Evolutionary conservation across 2,888 invertebrate species (phyloP), one percentile per base, ranked within the genome.

Genomic region (Spisula subtruncata): DNA sequence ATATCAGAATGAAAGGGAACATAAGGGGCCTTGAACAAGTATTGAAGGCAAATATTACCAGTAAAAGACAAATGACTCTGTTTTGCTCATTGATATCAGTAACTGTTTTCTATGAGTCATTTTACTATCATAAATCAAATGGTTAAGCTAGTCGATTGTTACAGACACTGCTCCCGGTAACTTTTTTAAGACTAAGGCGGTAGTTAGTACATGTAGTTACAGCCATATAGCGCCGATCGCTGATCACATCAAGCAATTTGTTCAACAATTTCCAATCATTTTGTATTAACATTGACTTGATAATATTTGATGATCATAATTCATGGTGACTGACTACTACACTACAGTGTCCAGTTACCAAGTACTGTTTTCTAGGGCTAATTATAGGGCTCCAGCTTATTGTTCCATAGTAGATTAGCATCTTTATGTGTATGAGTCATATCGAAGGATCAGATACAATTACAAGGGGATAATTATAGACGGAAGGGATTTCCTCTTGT

Each of bases 291-390:
- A 66, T 14, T 83, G 66, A 41, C 66, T 66, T 66, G 83, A 66
- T 29, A 66, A 83, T 83, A 25, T 83, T 83, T 83, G 83, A 66
- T 66, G 66, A 83, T 83, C 71, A 48, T 83, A 83, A 60, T 41
- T 83, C 66, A 14, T 75, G 35, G 32, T 16, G 35, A 32, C 32
- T 75, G 75, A 32, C 32, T 35, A 35, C 14, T 29, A 75, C 16
- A 0, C 1, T 75, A 18, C 32, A 18, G 75, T 66, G 18, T 75
- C 75, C 18, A 25, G 35, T 75, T 75, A 18, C 75, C n/a, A 75
- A 75, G 75, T 32, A 75, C 16, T 75, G 75, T 75, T 75, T 75
- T 75, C 75, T 32, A 32, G 18, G 29, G 32, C 75, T 75, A 75
- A 75, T 75, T 75, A 75, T 75, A 16, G 75, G 75, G 32, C 16